Percentiles rank a stretch among this genome's conserved stretches.
These are phyloP conservation scores for Danaus plexippus DNA, from an alignment of 1,140 invertebrate genomes.

Conservation along the genomic window DNA sequence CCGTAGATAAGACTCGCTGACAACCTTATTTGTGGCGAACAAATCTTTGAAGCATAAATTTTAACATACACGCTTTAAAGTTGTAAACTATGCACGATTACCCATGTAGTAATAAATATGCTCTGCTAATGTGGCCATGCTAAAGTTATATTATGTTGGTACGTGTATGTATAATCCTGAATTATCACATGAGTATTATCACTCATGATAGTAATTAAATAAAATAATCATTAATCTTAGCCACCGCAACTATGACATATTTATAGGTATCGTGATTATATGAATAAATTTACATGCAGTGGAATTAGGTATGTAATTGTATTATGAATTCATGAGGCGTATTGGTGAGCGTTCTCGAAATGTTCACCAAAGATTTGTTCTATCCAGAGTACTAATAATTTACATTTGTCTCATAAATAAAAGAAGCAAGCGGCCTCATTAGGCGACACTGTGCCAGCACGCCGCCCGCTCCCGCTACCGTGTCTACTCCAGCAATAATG, in stretches of 20 bases:
- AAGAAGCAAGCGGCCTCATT: constrained; percentile 55
- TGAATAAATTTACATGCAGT: constrained; percentile 6
- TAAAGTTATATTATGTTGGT: too few species aligned
- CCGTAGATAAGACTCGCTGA: constrained; percentile 65
- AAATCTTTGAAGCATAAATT: constrained; percentile 70
- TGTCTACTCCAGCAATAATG: constrained; percentile 34
- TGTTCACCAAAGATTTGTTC: constrained; percentile 49
- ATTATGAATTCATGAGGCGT: constrained; percentile 36
- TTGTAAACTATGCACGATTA: constrained; percentile 61
- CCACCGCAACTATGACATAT: constrained; percentile 11
- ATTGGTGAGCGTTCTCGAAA: constrained; percentile 34
- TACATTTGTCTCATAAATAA: constrained; percentile 64
- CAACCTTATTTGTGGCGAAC: constrained; percentile 71
- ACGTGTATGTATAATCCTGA: too few species aligned
- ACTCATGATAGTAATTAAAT: too few species aligned
- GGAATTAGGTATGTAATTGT: constrained; percentile 27
- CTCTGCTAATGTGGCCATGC: neutral
- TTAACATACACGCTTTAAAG: constrained; percentile 61
- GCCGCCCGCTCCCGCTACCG: constrained; percentile 22
- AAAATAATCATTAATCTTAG: too few species aligned
- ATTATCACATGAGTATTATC: too few species aligned
- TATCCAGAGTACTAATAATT: constrained; percentile 38
- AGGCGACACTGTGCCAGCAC: constrained; percentile 33
- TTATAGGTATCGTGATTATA: constrained; percentile 9
- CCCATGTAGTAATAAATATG: constrained; percentile 38